phyloP scores from a whole-genome alignment of 2,113 vertebrate species.

The Patagioenas fasciata region DNA sequence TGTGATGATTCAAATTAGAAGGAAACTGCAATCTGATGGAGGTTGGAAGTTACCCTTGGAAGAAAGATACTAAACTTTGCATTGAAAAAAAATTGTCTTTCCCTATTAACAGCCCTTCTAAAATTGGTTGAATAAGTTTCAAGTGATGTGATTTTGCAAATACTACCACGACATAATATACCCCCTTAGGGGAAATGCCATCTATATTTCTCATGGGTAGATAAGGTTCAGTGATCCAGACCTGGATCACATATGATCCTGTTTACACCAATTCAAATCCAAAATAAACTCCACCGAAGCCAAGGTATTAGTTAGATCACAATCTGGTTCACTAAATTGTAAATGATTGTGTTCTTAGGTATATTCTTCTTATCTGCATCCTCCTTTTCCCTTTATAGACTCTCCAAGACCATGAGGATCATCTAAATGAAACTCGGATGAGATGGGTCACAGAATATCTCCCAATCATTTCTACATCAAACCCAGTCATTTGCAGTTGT shows the following conservation, averaged over 20 bases:
- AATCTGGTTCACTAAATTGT: not conserved
- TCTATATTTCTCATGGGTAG: not conserved
- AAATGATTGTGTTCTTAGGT: not conserved
- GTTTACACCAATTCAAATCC: slow-evolving; percentile 47
- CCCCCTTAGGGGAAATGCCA: not conserved
- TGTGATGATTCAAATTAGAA: slow-evolving; percentile 60
- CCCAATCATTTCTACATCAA: not conserved
- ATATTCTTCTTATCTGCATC: not conserved
- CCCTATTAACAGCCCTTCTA: slow-evolving; percentile 17
- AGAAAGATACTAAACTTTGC: slow-evolving; percentile 62
- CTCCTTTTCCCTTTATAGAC: not conserved
- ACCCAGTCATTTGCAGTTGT: not conserved
- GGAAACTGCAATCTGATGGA: slow-evolving; percentile 38
- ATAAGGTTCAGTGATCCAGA: slow-evolving; percentile 19
- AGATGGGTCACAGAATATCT: not conserved
- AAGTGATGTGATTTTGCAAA: not conserved
- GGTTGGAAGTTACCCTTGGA: slow-evolving; percentile 54
- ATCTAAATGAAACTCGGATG: slow-evolving; percentile 45
- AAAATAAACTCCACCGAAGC: slow-evolving; percentile 28
- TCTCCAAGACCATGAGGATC: not conserved
- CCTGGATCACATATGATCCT: slow-evolving; percentile 1
- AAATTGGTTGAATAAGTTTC: slow-evolving; percentile 19
- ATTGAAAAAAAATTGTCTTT: not conserved
- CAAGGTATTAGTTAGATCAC: slow-evolving; percentile 31
- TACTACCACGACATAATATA: not conserved